These are phyloP conservation scores for Acomys russatus DNA, from an alignment of 2,797 vertebrate species.

Conservation along the genomic window DNA sequence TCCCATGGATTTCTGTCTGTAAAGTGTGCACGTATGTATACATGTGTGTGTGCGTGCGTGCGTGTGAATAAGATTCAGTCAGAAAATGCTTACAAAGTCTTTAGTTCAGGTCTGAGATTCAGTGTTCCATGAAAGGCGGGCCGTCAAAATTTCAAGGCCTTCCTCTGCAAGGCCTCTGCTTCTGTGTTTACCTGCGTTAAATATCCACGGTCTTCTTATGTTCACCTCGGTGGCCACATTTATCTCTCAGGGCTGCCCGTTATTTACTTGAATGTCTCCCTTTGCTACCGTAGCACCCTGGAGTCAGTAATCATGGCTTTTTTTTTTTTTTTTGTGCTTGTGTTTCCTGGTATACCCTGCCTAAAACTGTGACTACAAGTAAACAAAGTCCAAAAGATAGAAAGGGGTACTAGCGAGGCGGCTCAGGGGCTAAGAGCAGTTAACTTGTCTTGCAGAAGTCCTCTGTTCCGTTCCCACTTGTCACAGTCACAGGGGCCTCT, in stretches of 20 bases:
- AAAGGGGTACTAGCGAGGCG: not conserved
- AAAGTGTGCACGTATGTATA: not conserved
- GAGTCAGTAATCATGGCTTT: not conserved
- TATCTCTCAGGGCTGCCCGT: not conserved
- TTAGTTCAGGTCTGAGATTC: not conserved
- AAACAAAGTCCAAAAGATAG: not conserved
- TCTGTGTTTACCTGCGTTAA: not conserved
- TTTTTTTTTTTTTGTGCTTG: not conserved
- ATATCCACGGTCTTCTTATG: accelerated
- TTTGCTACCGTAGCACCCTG: not conserved
- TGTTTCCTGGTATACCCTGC: not conserved
- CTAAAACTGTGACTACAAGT: not conserved
- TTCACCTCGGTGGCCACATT: not conserved
- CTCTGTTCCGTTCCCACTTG: not conserved
- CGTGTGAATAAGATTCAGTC: not conserved
- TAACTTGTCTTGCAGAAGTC: not conserved
- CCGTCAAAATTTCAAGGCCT: not conserved
- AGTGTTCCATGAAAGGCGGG: not conserved
- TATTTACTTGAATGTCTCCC: not conserved
- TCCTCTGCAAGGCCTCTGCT: not conserved
- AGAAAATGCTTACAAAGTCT: not conserved
- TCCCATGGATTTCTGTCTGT: not conserved
- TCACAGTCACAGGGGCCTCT: not conserved
- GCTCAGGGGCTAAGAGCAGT: not conserved
- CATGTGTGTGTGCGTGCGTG: not conserved